These are phyloP conservation scores for Orientallactaga bullata DNA, from an alignment of 2,113 vertebrate species.

Conservation along the genomic window DNA sequence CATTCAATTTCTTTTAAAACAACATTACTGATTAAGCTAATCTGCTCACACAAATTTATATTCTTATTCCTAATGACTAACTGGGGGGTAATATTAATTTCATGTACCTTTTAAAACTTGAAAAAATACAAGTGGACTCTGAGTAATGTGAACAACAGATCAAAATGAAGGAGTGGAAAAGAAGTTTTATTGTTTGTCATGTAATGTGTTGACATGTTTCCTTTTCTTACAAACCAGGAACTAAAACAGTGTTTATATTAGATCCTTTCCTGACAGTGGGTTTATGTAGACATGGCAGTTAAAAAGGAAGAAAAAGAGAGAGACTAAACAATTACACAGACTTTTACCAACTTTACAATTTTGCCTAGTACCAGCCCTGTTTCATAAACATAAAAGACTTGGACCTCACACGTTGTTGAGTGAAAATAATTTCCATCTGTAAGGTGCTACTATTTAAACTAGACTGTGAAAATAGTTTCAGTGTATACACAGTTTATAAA, in stretches of 20 bases:
- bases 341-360: background rate
- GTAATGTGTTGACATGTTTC: background rate
- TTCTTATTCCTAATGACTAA: background rate
- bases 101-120: background rate
- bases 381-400: constrained; percentile 1
- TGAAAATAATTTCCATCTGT: constrained; percentile 12
- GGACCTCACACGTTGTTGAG: background rate
- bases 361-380: background rate
- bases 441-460: background rate
- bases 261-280: background rate
- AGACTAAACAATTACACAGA: background rate
- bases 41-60: background rate
- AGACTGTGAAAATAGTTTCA: constrained; percentile 30
- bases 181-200: background rate
- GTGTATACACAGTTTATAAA: background rate
- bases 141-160: background rate
- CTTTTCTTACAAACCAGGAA: background rate
- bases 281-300: background rate
- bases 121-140: background rate
- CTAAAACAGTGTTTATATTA: background rate
- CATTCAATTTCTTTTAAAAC: constrained; percentile 25
- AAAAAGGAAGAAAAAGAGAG: background rate
- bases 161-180: background rate
- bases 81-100: background rate
- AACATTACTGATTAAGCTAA: constrained; percentile 24